Conservation (phyloP, 2,113 vertebrate species). For the Diglossa brunneiventris region DNA sequence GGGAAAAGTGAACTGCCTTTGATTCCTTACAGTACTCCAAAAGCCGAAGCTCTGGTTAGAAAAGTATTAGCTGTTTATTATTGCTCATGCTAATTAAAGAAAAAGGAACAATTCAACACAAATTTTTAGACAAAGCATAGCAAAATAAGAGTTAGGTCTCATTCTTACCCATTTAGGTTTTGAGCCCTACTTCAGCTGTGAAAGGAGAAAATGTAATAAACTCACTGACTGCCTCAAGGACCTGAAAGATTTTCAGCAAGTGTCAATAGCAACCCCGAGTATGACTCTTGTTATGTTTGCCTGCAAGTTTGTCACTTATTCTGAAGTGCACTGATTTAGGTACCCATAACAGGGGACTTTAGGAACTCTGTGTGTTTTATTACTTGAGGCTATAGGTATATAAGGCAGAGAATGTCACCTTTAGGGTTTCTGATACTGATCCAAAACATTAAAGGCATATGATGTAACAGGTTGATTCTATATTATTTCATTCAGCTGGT, state of each 20-base stretch:
- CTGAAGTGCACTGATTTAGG: not conserved
- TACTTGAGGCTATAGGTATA: not conserved
- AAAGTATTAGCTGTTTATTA: not conserved
- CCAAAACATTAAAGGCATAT: not conserved
- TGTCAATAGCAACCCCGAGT: not conserved
- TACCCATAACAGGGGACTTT: not conserved
- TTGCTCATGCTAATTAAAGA: not conserved
- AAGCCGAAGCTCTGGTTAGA: not conserved
- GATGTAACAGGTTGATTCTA: not conserved
- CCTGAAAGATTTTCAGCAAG: not conserved
- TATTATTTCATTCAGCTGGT: not conserved
- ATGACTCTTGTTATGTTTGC: not conserved
- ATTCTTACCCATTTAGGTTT: not conserved
- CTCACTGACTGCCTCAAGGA: not conserved
- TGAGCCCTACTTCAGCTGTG: not conserved
- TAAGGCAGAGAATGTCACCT: not conserved
- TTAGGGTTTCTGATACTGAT: not conserved
- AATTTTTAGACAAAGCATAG: not conserved
- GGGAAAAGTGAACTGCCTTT: not conserved
- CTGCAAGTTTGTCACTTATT: not conserved
- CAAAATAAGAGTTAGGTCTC: not conserved
- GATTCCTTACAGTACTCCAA: not conserved
- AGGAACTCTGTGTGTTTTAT: not conserved
- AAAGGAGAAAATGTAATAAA: not conserved
- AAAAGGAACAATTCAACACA: not conserved